Base-by-base conservation (phyloP, 2,113 vertebrate genomes). In the Anseranas semipalmata region DNA sequence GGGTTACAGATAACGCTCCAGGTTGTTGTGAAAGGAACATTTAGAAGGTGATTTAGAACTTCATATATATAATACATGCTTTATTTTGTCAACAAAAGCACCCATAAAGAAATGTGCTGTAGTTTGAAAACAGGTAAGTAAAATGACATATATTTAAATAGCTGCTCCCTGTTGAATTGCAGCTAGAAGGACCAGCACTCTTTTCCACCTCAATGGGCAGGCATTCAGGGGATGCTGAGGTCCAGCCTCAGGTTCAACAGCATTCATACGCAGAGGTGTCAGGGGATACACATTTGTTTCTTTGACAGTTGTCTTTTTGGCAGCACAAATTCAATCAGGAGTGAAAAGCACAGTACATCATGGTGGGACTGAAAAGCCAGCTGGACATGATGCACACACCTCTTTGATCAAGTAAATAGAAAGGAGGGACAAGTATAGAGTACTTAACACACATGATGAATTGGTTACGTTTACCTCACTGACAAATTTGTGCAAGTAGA, bases 31-130 rank as follows among this genome's bases (percentile, higher is more conserved):
- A 76, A 82, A 75, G 28, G 13, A 33, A 41, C 1, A 1, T 21
- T 77, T 20, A 74, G 50, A 71, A 60, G 18, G 45, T 84, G 18
- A 67, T 81, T 72, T 86, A 74, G 39, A 80, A 48, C 35, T 93
- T 94, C 41, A n/a, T 37, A 73, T 90, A 59, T 74, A 66, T 78
- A 89, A 74, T n/a, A 10, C 11, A 46, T 43, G 13, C 0, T 1
- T 15, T 77, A 43, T 60, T 86, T 93, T 50, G n/a, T 73, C 59
- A 89, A 77, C 59, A 85, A 58, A 83, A 85, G 30, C 32, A 60
- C 35, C 25, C n/a, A 18, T 2, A 43, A 53, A 43, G 33, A 72
- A 53, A 70, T 28, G 39, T 20, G 25, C 2, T 33, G 28, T 6
- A 46, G 46, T 89, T 78, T 91, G 63, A 35, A 85, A 87, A 50